phyloP scores from a whole-genome alignment of 2,888 invertebrate genomes.

The Parelbella ahira region DNA sequence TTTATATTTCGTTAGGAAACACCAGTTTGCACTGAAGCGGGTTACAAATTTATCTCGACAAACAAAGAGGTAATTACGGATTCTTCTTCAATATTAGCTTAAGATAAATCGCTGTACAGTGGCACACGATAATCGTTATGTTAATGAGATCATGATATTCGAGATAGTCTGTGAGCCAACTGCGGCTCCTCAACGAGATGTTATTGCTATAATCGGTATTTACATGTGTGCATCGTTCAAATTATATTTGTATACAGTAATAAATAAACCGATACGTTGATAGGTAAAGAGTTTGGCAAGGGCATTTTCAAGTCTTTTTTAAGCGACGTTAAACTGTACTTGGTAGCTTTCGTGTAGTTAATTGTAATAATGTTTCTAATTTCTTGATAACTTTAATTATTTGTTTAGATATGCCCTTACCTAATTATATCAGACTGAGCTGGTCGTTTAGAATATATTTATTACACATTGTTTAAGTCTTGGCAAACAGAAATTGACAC shows the following conservation, averaged over 20 bases:
- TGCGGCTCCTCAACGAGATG: slow-evolving; percentile 11
- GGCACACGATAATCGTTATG: slow-evolving; percentile 46
- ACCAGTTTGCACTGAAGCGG: slow-evolving; percentile 46
- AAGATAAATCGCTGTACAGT: slow-evolving; percentile 65
- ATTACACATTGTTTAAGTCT: no score
- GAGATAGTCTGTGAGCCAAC: slow-evolving; percentile 18
- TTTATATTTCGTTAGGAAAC: slow-evolving; percentile 39
- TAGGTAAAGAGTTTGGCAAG: no score
- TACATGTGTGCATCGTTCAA: slow-evolving; percentile 8
- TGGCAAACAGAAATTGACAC: no score
- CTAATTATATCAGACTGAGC: no score
- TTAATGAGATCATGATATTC: slow-evolving; percentile 36
- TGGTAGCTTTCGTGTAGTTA: no score
- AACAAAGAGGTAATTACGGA: slow-evolving; percentile 66
- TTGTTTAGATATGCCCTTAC: no score
- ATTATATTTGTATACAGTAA: slow-evolving; percentile 12
- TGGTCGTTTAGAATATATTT: no score
- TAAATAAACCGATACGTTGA: no score
- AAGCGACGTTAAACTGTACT: no score
- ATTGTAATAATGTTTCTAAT: no score
- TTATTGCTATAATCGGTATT: slow-evolving; percentile 13
- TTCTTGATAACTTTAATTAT: no score
- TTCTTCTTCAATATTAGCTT: slow-evolving; percentile 66
- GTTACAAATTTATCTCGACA: slow-evolving; percentile 63
- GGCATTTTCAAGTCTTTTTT: no score